Evolutionary conservation across 2,888 invertebrate species (phyloP).

Genomic region (Euclidia mi): DNA sequence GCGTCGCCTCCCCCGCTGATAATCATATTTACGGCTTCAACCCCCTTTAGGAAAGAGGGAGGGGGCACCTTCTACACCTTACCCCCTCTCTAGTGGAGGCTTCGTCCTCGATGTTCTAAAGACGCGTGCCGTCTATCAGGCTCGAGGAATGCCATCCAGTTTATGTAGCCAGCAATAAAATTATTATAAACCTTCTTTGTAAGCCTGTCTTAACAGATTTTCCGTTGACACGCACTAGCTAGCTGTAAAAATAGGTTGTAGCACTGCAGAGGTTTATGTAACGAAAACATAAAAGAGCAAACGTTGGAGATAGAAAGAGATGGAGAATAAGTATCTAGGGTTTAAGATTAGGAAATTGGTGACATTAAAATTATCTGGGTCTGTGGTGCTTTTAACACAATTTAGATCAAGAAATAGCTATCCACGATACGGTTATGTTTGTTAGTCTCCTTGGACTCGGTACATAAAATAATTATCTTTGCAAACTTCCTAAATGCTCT

Average conservation of each 20-base stretch:
- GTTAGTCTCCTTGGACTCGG: no score
- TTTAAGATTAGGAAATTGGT: conserved; percentile 4
- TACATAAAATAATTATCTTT: no score
- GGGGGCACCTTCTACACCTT: conserved; percentile 26
- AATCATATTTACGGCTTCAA: conserved; percentile 88
- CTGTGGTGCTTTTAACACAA: no score
- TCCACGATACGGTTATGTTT: no score
- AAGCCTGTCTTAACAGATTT: conserved; percentile 19
- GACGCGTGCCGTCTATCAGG: conserved; percentile 55
- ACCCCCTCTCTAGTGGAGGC: conserved; percentile 37
- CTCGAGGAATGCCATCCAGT: conserved; percentile 34
- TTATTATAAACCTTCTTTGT: conserved; percentile 13
- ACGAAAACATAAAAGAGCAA: no score
- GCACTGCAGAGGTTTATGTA: no score
- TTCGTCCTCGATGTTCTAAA: conserved; percentile 61
- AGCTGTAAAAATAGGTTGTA: conserved; percentile 3
- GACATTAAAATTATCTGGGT: no score
- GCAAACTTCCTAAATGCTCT: no score
- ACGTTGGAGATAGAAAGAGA: no score
- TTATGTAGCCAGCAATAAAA: conserved; percentile 21
- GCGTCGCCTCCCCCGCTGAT: conserved; percentile 88
- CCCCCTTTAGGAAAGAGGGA: conserved; percentile 51
- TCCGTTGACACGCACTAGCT: conserved; percentile 13
- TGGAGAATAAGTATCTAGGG: no score
- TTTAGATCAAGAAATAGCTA: no score